A percentile compares a stretch with the other conserved stretches of the same genome.
Evolutionary conservation across 2,113 vertebrate genomes (phyloP).

Genomic region (Chiloscyllium plagiosum): DNA sequence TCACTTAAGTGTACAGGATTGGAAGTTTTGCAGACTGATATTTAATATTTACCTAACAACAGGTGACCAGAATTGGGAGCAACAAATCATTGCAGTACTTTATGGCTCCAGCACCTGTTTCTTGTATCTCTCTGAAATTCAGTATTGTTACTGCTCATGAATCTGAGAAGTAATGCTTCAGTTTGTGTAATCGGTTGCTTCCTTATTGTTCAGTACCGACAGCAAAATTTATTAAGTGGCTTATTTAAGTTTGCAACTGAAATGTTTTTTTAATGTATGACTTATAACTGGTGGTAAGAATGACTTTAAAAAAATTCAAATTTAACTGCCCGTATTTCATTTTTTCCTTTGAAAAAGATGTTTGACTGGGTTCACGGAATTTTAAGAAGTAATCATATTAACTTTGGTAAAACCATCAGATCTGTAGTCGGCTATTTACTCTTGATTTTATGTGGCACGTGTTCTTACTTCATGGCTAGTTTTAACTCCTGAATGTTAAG

Average conservation of each 20-base stretch:
- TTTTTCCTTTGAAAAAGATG: background rate
- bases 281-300: slow-evolving; percentile 23
- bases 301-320: background rate
- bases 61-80: background rate
- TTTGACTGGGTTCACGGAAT: slow-evolving; percentile 1
- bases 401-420: slow-evolving; percentile 26
- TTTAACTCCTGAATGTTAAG: slow-evolving; percentile 22
- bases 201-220: slow-evolving; percentile 6
- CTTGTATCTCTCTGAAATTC: slow-evolving; percentile 29
- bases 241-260: slow-evolving; percentile 36
- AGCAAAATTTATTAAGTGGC: slow-evolving; percentile 35
- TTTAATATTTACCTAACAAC: slow-evolving; percentile 19
- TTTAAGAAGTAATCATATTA: slow-evolving; percentile 28
- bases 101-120: slow-evolving; percentile 5
- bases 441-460: slow-evolving; percentile 25
- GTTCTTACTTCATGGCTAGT: slow-evolving; percentile 19
- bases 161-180: slow-evolving; percentile 34
- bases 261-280: slow-evolving; percentile 23
- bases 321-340: slow-evolving; percentile 1
- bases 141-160: slow-evolving; percentile 36
- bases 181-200: slow-evolving; percentile 30
- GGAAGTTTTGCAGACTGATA: slow-evolving; percentile 29
- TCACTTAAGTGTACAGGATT: slow-evolving; percentile 23
- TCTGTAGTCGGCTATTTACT: slow-evolving; percentile 24
- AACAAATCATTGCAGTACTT: slow-evolving; percentile 33